A percentile compares a stretch with the other conserved stretches of the same genome.
These are phyloP conservation scores for Okamejei kenojei DNA, from an alignment of 2,797 vertebrate species.

Conservation along the genomic window DNA sequence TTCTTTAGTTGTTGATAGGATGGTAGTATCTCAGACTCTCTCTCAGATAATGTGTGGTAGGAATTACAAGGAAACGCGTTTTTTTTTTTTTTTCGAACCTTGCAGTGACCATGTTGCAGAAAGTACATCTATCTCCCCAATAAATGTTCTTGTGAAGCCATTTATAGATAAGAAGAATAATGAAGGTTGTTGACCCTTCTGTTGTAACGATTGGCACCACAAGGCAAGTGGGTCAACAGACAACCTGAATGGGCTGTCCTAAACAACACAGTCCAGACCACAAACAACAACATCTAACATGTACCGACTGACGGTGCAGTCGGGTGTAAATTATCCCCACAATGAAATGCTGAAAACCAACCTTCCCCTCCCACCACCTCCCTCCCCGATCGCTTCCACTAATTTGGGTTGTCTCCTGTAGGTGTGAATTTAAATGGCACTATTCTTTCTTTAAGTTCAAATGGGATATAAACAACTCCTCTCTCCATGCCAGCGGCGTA, in stretches of 20 bases:
- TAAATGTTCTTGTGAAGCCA: too few relatives aligned
- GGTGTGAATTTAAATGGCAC: neutral
- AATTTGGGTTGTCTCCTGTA: neutral
- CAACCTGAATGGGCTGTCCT: neutral
- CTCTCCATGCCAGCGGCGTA: neutral
- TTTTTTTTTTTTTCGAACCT: neutral
- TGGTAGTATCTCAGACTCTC: too few relatives aligned
- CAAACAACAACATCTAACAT: neutral
- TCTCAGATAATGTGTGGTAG: neutral
- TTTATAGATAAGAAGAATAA: too few relatives aligned
- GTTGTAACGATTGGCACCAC: neutral
- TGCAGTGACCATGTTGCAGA: neutral
- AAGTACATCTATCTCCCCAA: neutral
- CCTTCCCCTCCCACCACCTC: neutral
- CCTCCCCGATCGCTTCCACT: neutral
- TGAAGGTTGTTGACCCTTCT: neutral
- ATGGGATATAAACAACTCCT: neutral
- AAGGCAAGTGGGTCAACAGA: neutral
- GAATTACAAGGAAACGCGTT: neutral
- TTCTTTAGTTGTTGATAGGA: too few relatives aligned
- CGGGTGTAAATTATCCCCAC: too few relatives aligned
- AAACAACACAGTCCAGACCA: neutral
- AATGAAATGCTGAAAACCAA: neutral
- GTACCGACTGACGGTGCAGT: neutral
- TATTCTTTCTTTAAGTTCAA: neutral